A percentile compares a stretch with the other conserved stretches of the same genome.
Conservation (phyloP, 2,888 invertebrate species). For the Folsomia manolachei region DNA sequence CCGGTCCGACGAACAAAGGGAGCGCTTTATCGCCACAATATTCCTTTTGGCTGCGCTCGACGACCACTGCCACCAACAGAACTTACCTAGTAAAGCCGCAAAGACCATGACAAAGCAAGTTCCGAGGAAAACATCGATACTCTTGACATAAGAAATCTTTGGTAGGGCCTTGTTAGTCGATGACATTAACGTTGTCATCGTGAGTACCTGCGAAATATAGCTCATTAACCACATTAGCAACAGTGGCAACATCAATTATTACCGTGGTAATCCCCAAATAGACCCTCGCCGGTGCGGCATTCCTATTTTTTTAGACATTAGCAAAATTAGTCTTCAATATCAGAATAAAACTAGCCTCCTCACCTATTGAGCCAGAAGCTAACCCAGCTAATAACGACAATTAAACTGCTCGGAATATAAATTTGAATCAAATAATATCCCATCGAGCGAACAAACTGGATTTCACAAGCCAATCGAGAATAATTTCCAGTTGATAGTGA, state of each 20-base stretch:
- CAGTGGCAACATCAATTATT: too few species aligned
- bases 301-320: slow-evolving; percentile 54
- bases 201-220: slow-evolving; percentile 71
- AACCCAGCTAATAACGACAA: slow-evolving; percentile 96
- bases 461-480: slow-evolving; percentile 90
- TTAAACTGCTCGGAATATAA: slow-evolving; percentile 91
- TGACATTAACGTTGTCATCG: slow-evolving; percentile 96
- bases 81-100: slow-evolving; percentile 87
- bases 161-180: slow-evolving; percentile 94
- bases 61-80: slow-evolving; percentile 65
- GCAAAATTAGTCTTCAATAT: slow-evolving; percentile 61
- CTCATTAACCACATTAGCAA: too few species aligned
- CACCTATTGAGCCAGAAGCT: slow-evolving; percentile 85
- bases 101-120: slow-evolving; percentile 99
- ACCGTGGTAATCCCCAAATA: slow-evolving; percentile 89
- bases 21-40: too few species aligned
- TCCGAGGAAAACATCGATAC: slow-evolving; percentile 93
- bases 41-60: neutral
- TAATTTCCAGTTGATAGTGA: slow-evolving; percentile 81
- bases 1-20: too few species aligned
- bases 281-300: slow-evolving; percentile 84
- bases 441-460: slow-evolving; percentile 95
- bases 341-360: slow-evolving; percentile 53
- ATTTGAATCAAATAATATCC: slow-evolving; percentile 98
- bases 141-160: slow-evolving; percentile 96